Evolutionary conservation across 2,113 vertebrate species (phyloP).

Genomic region (Poecilia latipinna): DNA sequence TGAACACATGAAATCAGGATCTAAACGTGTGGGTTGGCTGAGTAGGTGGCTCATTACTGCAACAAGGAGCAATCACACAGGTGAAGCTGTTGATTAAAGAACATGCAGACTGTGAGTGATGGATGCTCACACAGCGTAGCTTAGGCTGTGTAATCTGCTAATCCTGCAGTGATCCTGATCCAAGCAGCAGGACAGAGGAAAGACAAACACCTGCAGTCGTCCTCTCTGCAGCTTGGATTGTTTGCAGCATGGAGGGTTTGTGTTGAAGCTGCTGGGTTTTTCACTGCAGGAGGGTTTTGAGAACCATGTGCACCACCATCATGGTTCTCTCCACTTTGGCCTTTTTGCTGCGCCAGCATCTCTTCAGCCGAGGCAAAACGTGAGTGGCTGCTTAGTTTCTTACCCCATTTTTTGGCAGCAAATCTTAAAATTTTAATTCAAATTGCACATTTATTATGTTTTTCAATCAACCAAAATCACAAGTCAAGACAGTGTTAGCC

Average conservation of each 20-base stretch:
- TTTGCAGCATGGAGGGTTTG: constrained; percentile 21
- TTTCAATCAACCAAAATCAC: background rate
- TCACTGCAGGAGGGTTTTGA: constrained; percentile 10
- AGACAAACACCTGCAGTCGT: constrained; percentile 17
- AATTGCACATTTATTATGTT: background rate
- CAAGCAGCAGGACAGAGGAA: constrained; percentile 10
- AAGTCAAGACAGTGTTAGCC: background rate
- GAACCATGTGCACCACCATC: constrained; percentile 78
- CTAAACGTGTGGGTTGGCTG: background rate
- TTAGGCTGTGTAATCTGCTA: constrained; percentile 72
- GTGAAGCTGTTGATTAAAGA: background rate
- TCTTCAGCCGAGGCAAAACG: constrained; percentile 66
- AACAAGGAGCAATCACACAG: constrained; percentile 9
- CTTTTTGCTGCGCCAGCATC: constrained; percentile 62
- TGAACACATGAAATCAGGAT: constrained; percentile 3
- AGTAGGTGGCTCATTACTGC: background rate
- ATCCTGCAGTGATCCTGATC: constrained; percentile 59
- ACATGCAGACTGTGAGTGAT: background rate
- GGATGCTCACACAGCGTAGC: constrained; percentile 18
- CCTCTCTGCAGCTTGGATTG: constrained; percentile 1
- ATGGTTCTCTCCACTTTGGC: constrained; percentile 78
- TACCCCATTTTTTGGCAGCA: background rate
- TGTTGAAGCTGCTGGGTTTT: constrained; percentile 34
- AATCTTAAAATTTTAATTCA: background rate
- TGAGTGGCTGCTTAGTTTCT: constrained; percentile 50